Evolutionary conservation across 2,113 vertebrate species (phyloP), one percentile per base, ranked within the genome.

Genomic region (Paramormyrops kingsleyae): DNA sequence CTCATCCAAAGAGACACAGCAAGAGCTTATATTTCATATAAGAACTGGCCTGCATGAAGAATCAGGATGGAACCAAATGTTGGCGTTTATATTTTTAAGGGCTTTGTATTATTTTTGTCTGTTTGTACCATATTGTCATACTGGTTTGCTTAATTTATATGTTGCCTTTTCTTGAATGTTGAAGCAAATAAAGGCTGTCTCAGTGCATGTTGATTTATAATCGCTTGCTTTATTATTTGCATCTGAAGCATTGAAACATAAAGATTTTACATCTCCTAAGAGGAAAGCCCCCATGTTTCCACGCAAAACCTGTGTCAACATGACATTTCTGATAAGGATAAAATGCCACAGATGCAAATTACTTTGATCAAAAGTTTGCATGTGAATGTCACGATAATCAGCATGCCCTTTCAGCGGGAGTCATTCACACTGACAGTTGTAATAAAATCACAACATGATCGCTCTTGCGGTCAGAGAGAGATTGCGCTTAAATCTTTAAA

Each of bases 281-380:
- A 87, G 85, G 31, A 56, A 31, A 35, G n/a, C 13, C 47, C 27
- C 27, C 85, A 87, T 19, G 47, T 53, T 47, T 52, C n/a, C 85
- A 87, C 27, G 47, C 19, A 19, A 56, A 87, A 35, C 47, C 50
- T 56, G 50, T 35, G 27, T 87, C 85, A 53, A 53, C 85, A 52
- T 87, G 85, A 53, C 85, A 87, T 56, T 87, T 87, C 35, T 87
- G 85, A 87, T 87, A 35, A 52, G 13, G 47, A 87, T 35, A 27
- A 87, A 87, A 87, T 87, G 47, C 50, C 85, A 56, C 15, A 35
- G 27, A 87, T 52, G 85, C 85, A 87, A 56, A 87, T 87, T 50
- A 35, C 85, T 53, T 17, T 87, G 85, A 35, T 87, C 27, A 87
- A 53, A 87, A 56, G 19, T 35, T 84, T 47, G 83, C 27, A 53